phyloP scores from a whole-genome alignment of 2,113 vertebrate species.

The Otis tarda region DNA sequence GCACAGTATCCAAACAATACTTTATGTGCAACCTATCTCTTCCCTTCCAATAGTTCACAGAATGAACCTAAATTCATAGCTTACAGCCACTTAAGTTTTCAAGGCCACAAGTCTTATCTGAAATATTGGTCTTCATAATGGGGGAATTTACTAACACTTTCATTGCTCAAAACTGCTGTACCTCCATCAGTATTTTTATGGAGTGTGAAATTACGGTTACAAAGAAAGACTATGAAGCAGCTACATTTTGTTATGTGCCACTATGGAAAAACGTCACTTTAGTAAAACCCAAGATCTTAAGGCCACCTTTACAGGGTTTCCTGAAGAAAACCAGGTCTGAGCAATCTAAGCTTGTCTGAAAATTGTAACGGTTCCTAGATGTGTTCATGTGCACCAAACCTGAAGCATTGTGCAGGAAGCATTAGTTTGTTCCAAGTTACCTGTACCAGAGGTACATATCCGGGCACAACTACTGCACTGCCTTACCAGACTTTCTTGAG shows the following conservation, averaged over 20 bases:
- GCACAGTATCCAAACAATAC: background rate
- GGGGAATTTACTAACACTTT: no score
- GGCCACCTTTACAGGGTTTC: background rate
- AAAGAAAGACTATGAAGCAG: no score
- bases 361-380: rapidly evolving
- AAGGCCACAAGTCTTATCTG: no score
- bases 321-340: background rate
- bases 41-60: background rate
- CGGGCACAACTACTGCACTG: background rate
- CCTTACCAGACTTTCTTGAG: background rate
- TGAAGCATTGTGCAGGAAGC: background rate
- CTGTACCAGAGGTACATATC: background rate
- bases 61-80: background rate
- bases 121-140: no score
- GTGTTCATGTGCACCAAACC: background rate
- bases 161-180: no score
- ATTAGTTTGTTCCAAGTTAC: background rate
- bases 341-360: background rate
- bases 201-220: no score
- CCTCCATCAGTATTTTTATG: no score
- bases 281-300: background rate
- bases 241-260: no score
- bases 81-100: no score
- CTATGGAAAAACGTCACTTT: no score
- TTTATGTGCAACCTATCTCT: background rate